Base-by-base conservation (phyloP, 2,113 vertebrate genomes). In the Naja naja region DNA sequence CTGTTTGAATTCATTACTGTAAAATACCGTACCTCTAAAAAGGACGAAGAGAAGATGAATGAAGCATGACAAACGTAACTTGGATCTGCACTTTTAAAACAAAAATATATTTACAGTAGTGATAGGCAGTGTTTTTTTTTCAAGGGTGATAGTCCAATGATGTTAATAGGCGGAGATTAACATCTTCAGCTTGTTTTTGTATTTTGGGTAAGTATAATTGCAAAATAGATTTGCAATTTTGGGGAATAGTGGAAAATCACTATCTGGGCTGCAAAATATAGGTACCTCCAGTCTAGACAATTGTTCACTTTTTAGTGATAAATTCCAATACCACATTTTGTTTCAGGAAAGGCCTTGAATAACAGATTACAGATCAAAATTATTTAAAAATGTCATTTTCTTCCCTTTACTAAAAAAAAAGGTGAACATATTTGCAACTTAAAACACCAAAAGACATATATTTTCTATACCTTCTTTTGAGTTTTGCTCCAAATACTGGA, bases 1-100 rank as follows among this genome's bases (percentile, higher is more conserved):
- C 85, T 98, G 95, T 89, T 97, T 97, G 89, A 99, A 97, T 95
- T 99, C 99, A n/a, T 94, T 97, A 96, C 97, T 98, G 94, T 97
- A 99, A 96, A 99, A 99, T 95, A 99, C 3, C 9, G 96, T 47
- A 56, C 98, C 97, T 96, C 99, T 99, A 95, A 74, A 96, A 96
- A 96, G 93, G 60, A 94, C 1, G 1, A 47, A 85, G 1, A 16
- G 47, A 85, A 93, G 39, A 58, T 7, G 39, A 60, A 58, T 7
- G 39, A 60, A 60, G 23, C 34, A 60, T 34, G 86, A 12, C 3
- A 56, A 89, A 23, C 47, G 1, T 69, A 74, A 43, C 18, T 93
- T 39, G 58, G 23, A 90, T 16, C 1, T 53, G 22, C 7, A 23
- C 18, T 86, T 86, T 64, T 5, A 90, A 56, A 39, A 47, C 11